These are phyloP conservation scores for Microcebus tavaratra DNA, from an alignment of 2,113 vertebrate genomes.

Conservation along the genomic window DNA sequence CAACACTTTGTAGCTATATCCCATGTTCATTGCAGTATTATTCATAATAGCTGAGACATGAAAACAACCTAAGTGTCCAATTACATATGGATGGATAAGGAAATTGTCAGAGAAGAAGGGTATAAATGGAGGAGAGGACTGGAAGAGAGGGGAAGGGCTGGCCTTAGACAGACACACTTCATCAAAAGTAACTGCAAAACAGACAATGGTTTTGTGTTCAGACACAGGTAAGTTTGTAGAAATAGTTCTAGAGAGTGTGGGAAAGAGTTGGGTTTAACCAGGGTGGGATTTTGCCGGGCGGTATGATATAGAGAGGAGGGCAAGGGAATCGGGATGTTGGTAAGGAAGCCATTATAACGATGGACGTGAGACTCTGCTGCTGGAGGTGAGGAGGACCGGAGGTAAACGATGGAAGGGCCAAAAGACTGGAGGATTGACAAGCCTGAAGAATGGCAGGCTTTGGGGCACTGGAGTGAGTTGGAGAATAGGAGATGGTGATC, in stretches of 20 bases:
- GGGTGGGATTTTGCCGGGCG: neutral
- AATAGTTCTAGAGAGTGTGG: neutral
- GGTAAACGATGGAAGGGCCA: neutral
- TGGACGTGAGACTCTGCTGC: neutral
- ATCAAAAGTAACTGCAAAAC: neutral
- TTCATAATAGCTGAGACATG: neutral
- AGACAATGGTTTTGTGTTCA: neutral
- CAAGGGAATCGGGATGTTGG: neutral
- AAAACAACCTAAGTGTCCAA: neutral
- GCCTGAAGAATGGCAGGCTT: neutral
- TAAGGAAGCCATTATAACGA: neutral
- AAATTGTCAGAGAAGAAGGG: neutral
- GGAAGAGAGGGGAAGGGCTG: neutral
- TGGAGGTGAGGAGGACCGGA: neutral
- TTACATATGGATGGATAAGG: neutral
- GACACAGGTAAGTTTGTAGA: neutral
- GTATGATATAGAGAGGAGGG: neutral
- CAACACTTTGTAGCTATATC: neutral
- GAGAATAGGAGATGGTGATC: neutral
- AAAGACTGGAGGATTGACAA: neutral
- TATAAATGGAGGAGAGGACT: no score
- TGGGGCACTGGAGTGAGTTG: no score
- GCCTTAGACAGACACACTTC: neutral
- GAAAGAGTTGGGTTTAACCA: neutral
- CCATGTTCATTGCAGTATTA: neutral